Evolutionary conservation across 2,113 vertebrate species (phyloP).

Genomic region (Charina bottae): DNA sequence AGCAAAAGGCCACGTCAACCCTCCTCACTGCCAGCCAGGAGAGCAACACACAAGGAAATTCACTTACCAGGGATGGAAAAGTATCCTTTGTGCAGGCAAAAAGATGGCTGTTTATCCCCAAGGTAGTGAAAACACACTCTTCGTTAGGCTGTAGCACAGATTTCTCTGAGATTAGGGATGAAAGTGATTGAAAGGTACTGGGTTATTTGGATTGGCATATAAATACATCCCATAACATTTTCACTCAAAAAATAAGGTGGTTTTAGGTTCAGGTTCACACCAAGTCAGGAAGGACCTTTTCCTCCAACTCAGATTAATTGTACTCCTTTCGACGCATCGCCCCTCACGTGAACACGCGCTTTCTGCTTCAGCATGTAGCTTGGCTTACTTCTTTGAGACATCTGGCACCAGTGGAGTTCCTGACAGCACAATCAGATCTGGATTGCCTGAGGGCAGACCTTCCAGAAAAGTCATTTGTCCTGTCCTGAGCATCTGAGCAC

Average conservation of each 20-base stretch:
- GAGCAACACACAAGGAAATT: neutral
- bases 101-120: slow-evolving; percentile 97
- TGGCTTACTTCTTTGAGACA: neutral
- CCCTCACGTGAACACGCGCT: neutral
- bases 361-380: neutral
- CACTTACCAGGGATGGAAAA: slow-evolving; percentile 88
- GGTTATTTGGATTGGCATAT: neutral
- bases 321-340: neutral
- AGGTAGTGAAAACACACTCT: slow-evolving; percentile 95
- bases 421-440: neutral
- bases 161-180: slow-evolving; percentile 80
- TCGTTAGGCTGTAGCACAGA: slow-evolving; percentile 91
- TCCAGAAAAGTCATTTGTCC: neutral
- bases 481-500: neutral
- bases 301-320: neutral
- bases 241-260: neutral
- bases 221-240: neutral
- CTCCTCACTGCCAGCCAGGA: neutral
- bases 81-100: slow-evolving; percentile 89
- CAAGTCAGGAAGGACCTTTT: neutral
- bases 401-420: neutral
- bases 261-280: neutral
- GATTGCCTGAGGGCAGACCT: neutral
- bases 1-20: neutral
- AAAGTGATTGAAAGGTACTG: neutral